Percentiles rank a stretch among this genome's conserved stretches.
phyloP scores from a whole-genome alignment of 2,113 vertebrate species.

The Semnornis frantzii region DNA sequence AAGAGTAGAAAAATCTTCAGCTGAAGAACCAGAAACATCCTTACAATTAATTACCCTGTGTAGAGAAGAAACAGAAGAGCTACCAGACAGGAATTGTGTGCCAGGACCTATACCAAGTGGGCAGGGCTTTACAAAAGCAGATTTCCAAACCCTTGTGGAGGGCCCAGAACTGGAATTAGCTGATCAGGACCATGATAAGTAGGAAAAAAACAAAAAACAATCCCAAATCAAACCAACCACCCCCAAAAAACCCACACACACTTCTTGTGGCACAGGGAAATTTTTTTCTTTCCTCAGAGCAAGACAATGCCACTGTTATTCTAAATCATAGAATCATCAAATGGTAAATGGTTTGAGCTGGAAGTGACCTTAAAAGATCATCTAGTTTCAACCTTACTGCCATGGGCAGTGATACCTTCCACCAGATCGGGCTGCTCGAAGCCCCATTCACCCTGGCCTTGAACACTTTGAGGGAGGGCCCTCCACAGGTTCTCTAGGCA shows the following conservation, averaged over 20 bases:
- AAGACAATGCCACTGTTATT: not conserved
- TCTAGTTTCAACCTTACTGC: too few relatives aligned
- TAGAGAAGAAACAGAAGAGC: not conserved
- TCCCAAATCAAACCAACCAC: too few relatives aligned
- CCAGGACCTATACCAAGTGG: not conserved
- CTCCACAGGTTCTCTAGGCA: too few relatives aligned
- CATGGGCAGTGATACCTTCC: too few relatives aligned
- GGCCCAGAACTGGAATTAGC: not conserved
- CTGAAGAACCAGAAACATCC: not conserved
- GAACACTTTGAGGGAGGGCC: too few relatives aligned
- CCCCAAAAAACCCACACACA: not conserved
- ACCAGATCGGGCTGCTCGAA: too few relatives aligned
- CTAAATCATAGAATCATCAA: not conserved
- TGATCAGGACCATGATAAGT: not conserved
- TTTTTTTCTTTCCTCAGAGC: not conserved
- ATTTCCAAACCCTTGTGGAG: not conserved
- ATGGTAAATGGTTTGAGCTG: too few relatives aligned
- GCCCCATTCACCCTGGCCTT: too few relatives aligned
- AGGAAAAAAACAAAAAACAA: not conserved
- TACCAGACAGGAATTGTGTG: not conserved
- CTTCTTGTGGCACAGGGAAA: not conserved
- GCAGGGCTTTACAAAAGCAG: not conserved
- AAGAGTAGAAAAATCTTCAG: not conserved
- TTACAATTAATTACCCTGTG: not conserved
- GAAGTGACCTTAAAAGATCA: too few relatives aligned